Evolutionary conservation across 2,888 invertebrate genomes (phyloP).

Genomic region (Parnassius smintheus): DNA sequence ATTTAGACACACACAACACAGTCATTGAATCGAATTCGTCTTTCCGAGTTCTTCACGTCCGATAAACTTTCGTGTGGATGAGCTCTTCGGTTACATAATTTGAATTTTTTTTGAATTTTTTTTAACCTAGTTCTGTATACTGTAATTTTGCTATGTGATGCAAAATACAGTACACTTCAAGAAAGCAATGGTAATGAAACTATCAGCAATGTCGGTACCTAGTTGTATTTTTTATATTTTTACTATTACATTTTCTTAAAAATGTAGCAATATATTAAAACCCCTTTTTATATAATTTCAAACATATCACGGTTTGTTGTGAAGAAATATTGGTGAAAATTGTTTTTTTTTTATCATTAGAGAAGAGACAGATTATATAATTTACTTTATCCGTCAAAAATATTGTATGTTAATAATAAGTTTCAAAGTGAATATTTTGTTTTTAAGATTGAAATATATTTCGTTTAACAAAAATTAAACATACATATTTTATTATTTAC

Average conservation of each 20-base stretch:
- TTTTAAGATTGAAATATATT: slow-evolving; percentile 10
- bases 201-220: too few species aligned
- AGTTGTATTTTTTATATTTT: background rate
- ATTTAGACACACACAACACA: too few species aligned
- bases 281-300: slow-evolving; percentile 3
- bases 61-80: too few species aligned
- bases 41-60: too few species aligned
- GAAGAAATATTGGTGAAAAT: slow-evolving; percentile 5
- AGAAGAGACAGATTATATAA: background rate
- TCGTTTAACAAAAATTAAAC: slow-evolving; percentile 1
- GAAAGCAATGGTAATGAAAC: too few species aligned
- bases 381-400: slow-evolving; percentile 1
- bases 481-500: slow-evolving; percentile 6
- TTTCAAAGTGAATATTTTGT: slow-evolving; percentile 5
- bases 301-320: slow-evolving; percentile 25
- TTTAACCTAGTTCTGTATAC: too few species aligned
- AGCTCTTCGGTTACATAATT: too few species aligned
- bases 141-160: too few species aligned
- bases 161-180: too few species aligned
- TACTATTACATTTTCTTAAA: slow-evolving; percentile 1
- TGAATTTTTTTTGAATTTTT: too few species aligned
- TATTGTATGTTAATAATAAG: slow-evolving; percentile 12
- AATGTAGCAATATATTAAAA: background rate
- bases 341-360: background rate
- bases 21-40: background rate